Conservation (phyloP, 2,888 invertebrate genomes). For the Latrodectus hesperus region DNA sequence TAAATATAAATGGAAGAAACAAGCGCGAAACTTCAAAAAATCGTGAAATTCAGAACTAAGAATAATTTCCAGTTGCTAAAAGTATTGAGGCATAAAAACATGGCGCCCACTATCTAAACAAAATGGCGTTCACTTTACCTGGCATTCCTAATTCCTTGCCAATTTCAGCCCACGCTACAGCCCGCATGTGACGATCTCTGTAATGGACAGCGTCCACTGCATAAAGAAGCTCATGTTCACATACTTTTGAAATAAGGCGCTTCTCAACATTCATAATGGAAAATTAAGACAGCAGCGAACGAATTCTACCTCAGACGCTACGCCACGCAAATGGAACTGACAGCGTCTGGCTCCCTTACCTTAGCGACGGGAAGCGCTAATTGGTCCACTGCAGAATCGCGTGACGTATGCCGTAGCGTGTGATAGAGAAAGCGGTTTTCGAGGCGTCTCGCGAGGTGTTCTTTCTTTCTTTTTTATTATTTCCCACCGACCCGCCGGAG, state of each 20-base stretch:
- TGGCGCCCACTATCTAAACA: too few relatives aligned
- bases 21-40: not conserved
- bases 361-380: constrained; percentile 7
- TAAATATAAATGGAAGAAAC: not conserved
- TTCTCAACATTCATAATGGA: constrained; percentile 34
- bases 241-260: constrained; percentile 41
- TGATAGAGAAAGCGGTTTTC: constrained; percentile 7
- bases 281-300: not conserved
- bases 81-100: too few relatives aligned
- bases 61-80: too few relatives aligned
- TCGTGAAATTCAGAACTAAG: not conserved
- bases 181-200: constrained; percentile 53
- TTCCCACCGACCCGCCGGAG: not conserved
- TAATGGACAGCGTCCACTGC: constrained; percentile 41
- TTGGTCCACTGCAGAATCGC: constrained; percentile 27
- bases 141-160: constrained; percentile 49
- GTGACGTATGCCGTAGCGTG: constrained; percentile 56
- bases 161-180: constrained; percentile 50
- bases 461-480: not conserved
- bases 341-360: not conserved
- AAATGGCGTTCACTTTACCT: constrained; percentile 33
- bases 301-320: not conserved
- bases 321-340: constrained; percentile 4
- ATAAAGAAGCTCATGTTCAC: constrained; percentile 47
- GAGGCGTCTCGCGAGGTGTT: not conserved